Base-by-base conservation (phyloP, 2,113 vertebrate species). In the Sylvietta virens region DNA sequence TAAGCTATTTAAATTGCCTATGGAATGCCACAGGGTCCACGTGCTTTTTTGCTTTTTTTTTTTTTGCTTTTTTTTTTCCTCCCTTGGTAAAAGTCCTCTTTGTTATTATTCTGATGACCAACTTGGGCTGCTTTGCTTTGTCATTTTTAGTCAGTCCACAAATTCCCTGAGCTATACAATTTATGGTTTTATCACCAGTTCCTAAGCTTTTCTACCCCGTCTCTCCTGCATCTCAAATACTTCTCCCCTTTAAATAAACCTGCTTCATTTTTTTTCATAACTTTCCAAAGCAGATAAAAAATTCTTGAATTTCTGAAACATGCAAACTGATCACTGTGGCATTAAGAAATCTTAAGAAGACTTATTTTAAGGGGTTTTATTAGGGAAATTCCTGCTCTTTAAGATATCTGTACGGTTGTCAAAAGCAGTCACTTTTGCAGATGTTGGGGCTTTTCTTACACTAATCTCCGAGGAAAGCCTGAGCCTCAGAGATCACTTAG, bases 401-500 rank as follows among this genome's bases (percentile, higher is more conserved):
- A 97, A 98, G 97, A 97, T 97, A 96, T 97, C 95, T 96, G 97
- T 97, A 98, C 96, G 97, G 97, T 97, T 98, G 97, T 98, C 97
- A 97, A 95, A 98, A 97, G 97, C 96, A 97, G 97, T 98, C 97
- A 97, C 97, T 97, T 97, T 97, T 98, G 97, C 96, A 97, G 97
- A 97, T 97, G 96, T 97, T 98, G 97, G 97, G 97, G 96, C 97
- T 97, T 97, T 98, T 98, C 97, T 97, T 97, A 98, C 97, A 98
- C 97, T 98, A 98, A 98, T 98, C 97, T 98, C 97, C 93, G 96
- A 97, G 97, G 97, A 97, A 97, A 97, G 97, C 97, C 95, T 97
- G 97, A 97, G 96, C 96, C 96, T 96, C 97, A 98, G 97, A 97
- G 97, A 98, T 98, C 97, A 98, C 97, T 97, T 97, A 96, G 97